phyloP scores from a whole-genome alignment of 2,888 invertebrate genomes.

The Plebejus melissa region DNA sequence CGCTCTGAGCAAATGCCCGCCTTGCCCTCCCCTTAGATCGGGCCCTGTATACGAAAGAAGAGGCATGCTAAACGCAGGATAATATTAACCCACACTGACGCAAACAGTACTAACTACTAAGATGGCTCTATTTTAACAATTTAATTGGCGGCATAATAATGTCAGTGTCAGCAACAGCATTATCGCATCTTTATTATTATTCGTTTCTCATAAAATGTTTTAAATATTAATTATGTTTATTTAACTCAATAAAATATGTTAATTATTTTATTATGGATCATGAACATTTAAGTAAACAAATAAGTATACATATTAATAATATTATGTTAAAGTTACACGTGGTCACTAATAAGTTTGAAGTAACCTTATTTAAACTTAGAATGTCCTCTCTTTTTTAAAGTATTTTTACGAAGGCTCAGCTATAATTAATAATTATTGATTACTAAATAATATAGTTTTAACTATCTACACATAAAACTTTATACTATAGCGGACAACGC shows the following conservation, averaged over 20 bases:
- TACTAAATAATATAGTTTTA: too few relatives aligned
- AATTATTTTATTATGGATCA: not conserved
- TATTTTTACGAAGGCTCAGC: too few relatives aligned
- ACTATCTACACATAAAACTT: too few relatives aligned
- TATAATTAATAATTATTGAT: too few relatives aligned
- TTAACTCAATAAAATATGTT: constrained; percentile 10
- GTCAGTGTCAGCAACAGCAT: constrained; percentile 25
- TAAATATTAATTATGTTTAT: constrained; percentile 26
- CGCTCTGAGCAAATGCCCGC: too few relatives aligned
- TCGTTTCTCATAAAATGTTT: constrained; percentile 9
- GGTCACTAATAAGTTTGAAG: not conserved
- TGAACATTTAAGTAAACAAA: constrained; percentile 3
- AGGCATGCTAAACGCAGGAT: not conserved
- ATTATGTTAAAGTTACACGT: not conserved
- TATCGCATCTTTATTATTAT: constrained; percentile 13
- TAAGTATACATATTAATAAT: not conserved
- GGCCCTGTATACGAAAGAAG: too few relatives aligned
- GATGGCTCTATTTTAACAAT: constrained; percentile 11
- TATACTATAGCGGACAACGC: too few relatives aligned
- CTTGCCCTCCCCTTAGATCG: too few relatives aligned
- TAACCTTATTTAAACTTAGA: too few relatives aligned
- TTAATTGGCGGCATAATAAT: constrained; percentile 37
- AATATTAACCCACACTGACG: not conserved
- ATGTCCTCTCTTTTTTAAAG: too few relatives aligned
- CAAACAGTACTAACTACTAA: not conserved